Evolutionary conservation across 2,888 invertebrate species (phyloP), one percentile per base, ranked within the genome.

Genomic region (Xanthia togata): DNA sequence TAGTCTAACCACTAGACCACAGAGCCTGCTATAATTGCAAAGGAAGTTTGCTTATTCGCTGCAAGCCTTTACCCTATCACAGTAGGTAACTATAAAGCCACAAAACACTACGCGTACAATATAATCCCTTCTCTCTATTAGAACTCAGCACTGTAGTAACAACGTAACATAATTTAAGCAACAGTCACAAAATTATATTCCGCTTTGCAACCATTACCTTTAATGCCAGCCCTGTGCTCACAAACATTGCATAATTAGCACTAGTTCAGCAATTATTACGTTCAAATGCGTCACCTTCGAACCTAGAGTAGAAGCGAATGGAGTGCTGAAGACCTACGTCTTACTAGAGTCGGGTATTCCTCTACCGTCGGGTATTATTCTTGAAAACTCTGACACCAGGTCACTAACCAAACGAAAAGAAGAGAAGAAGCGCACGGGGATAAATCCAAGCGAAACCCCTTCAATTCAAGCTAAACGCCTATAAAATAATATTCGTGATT

Each of bases 171-270:
- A 1, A 35, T 47, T 71, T 31, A 1, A 41, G 23, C 9, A 9
- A 62, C 14, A 31, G 14, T n/a, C 17, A 4, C 4, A 55, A 26
- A 44, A 79, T 79, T 53, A 62, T 62, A 2, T 35, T 68, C 26
- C 50, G 68, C 20, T 44, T 60, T 62, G 60, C 4, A 71, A 35
- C 14, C 23, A 17, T 76, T 26, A 35, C 26, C 5, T 20, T 50
- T 23, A 70, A 62, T 41, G n/a, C 0, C 31, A 20, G 31, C 47
- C 14, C 17, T 41, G 11, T 31, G n/a, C 50, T 17, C 59, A 50
- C 50, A 35, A 79, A 50, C n/a, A 23, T 50, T 17, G 17, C 17
- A 59, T 23, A 76, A 59, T 79, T 79, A 79, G 41, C 59, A 59
- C 59, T 12, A 59, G 9, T 59, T 59, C 50, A 59, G 59, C 26